Percentiles rank a stretch among this genome's conserved stretches.
Evolutionary conservation across 2,888 invertebrate species (phyloP).

Genomic region (Epirrhoe tristata): DNA sequence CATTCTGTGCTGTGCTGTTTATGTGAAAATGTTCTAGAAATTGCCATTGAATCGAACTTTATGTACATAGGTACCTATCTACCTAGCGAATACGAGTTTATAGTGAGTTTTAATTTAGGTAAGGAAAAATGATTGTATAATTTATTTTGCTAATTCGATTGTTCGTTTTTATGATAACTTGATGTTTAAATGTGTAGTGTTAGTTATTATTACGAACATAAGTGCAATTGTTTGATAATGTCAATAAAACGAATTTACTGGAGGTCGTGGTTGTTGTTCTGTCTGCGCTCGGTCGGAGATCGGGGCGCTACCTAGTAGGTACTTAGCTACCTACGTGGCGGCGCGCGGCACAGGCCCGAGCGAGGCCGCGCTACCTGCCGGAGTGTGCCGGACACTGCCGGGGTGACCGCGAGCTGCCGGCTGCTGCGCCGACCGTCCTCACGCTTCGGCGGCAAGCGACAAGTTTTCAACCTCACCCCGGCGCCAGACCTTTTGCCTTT

Average conservation of each 20-base stretch:
- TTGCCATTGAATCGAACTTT: constrained; percentile 68
- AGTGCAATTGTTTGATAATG: constrained; percentile 78
- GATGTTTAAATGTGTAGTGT: constrained; percentile 76
- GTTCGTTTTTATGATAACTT: constrained; percentile 69
- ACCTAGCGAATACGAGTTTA: constrained; percentile 53
- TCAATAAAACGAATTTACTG: constrained; percentile 59
- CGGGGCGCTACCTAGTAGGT: neutral
- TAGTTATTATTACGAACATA: constrained; percentile 62
- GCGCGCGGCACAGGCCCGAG: too few species aligned
- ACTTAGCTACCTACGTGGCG: neutral
- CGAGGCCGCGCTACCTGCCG: too few species aligned
- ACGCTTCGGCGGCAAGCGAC: too few species aligned
- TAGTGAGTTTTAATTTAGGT: constrained; percentile 36
- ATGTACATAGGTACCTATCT: constrained; percentile 61
- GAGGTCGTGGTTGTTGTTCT: constrained; percentile 26
- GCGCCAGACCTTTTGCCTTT: too few species aligned
- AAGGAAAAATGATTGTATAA: constrained; percentile 54
- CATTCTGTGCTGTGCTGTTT: constrained; percentile 47
- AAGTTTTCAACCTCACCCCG: too few species aligned
- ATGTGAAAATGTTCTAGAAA: constrained; percentile 57
- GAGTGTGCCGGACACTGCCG: too few species aligned
- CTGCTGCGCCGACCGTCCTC: too few species aligned
- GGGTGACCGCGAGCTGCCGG: too few species aligned
- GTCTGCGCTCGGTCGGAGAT: neutral
- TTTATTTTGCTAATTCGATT: constrained; percentile 64